Conservation (phyloP, 2,113 vertebrate species). For the Bagarius yarrelli region DNA sequence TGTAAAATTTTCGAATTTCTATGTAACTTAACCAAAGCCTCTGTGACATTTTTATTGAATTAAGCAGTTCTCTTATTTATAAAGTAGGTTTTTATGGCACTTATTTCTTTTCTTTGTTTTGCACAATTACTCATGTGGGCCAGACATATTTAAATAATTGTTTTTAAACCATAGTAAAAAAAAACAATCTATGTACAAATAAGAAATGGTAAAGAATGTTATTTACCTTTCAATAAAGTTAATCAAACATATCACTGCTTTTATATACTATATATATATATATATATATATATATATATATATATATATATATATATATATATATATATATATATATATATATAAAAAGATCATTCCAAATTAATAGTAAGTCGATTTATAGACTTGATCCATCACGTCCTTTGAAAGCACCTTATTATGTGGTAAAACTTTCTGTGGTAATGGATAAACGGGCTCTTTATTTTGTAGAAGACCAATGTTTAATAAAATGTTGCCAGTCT, state of each 20-base stretch:
- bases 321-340: too few species aligned
- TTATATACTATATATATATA: too few species aligned
- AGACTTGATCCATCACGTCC: constrained; percentile 5
- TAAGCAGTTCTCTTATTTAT: constrained; percentile 71
- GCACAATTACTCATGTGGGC: constrained; percentile 63
- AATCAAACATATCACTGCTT: constrained; percentile 10
- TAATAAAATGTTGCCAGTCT: not conserved
- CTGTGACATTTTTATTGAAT: constrained; percentile 35
- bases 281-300: too few species aligned
- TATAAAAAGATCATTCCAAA: constrained; percentile 12
- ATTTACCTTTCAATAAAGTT: constrained; percentile 31
- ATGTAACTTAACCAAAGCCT: constrained; percentile 42
- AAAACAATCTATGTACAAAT: constrained; percentile 8
- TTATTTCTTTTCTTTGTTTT: constrained; percentile 63
- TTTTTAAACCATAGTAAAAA: constrained; percentile 48
- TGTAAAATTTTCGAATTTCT: constrained; percentile 37
- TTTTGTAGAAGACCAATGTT: not conserved
- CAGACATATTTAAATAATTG: constrained; percentile 59
- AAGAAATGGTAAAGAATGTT: constrained; percentile 3
- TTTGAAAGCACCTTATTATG: constrained; percentile 21
- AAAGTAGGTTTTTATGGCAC: constrained; percentile 51
- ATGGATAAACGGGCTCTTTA: constrained; percentile 9
- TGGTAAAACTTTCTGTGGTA: constrained; percentile 8
- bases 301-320: too few species aligned
- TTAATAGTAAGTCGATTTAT: constrained; percentile 9